These are phyloP conservation scores for Drosophila orena DNA, from an alignment of 1,140 invertebrate genomes.

Conservation along the genomic window DNA sequence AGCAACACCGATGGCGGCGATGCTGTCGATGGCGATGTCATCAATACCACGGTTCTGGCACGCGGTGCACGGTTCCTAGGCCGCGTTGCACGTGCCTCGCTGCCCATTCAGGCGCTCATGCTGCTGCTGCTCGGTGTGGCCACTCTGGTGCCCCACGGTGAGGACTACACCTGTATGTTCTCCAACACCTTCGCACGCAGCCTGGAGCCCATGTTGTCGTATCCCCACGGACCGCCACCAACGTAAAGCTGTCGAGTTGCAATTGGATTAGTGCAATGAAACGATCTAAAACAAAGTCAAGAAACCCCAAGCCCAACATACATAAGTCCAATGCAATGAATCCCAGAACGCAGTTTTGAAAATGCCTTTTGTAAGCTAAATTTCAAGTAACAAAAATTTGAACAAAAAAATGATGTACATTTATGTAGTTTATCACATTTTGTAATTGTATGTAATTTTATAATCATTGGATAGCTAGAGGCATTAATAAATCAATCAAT, in stretches of 20 bases:
- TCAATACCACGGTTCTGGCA: slow-evolving; percentile 88
- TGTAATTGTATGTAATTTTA: slow-evolving; percentile 54
- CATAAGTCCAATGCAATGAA: background rate
- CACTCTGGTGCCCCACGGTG: slow-evolving; percentile 92
- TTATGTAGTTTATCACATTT: slow-evolving; percentile 69
- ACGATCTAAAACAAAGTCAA: slow-evolving; percentile 1
- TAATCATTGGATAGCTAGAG: slow-evolving; percentile 50
- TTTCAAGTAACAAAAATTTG: slow-evolving; percentile 51
- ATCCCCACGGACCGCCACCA: slow-evolving; percentile 95
- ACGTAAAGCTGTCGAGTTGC: slow-evolving; percentile 86
- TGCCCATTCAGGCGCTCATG: slow-evolving; percentile 96
- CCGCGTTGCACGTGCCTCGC: slow-evolving; percentile 93
- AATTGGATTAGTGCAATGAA: slow-evolving; percentile 63
- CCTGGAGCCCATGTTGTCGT: slow-evolving; percentile 93
- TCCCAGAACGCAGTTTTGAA: slow-evolving; percentile 17
- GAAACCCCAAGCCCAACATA: background rate
- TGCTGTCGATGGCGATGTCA: slow-evolving; percentile 86
- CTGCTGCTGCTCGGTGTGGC: slow-evolving; percentile 94
- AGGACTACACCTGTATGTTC: slow-evolving; percentile 93
- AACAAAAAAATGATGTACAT: slow-evolving; percentile 47
- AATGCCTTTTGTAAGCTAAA: slow-evolving; percentile 67
- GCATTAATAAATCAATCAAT: slow-evolving; percentile 48
- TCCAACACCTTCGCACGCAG: slow-evolving; percentile 92
- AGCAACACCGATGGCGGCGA: slow-evolving; percentile 85
- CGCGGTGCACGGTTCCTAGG: slow-evolving; percentile 93